Conservation (phyloP, 2,888 invertebrate genomes). For the Harpalus rubripes region DNA sequence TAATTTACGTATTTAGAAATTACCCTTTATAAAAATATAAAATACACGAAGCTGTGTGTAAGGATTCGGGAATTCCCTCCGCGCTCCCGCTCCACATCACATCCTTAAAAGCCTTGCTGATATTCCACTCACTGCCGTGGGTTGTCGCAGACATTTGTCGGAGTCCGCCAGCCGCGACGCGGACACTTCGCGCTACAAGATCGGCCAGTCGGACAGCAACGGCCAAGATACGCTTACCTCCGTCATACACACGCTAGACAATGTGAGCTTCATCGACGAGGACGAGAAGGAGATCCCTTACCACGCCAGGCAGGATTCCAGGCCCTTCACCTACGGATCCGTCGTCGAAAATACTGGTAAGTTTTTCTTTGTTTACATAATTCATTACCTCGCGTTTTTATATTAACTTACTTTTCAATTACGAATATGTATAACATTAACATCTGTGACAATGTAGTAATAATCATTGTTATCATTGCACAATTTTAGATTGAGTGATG, state of each 20-base stretch:
- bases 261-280: conserved; percentile 72
- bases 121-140: conserved; percentile 33
- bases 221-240: conserved; percentile 74
- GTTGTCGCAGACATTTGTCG: conserved; percentile 67
- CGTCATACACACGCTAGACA: conserved; percentile 76
- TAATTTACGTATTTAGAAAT: too few relatives aligned
- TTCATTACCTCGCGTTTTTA: neutral
- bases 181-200: conserved; percentile 53
- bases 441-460: too few relatives aligned
- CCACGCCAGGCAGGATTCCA: conserved; percentile 93
- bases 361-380: conserved; percentile 4
- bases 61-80: conserved; percentile 30
- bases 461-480: too few relatives aligned
- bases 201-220: conserved; percentile 70
- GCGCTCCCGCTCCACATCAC: neutral
- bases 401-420: neutral
- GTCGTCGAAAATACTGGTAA: conserved; percentile 65
- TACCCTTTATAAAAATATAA: too few relatives aligned
- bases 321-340: conserved; percentile 91
- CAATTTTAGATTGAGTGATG: too few relatives aligned
- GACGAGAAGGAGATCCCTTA: conserved; percentile 88
- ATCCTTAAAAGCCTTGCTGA: neutral
- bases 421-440: neutral
- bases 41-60: neutral
- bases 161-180: conserved; percentile 72